A percentile compares a stretch with the other conserved stretches of the same genome.
Conservation (phyloP, 1,140 invertebrate species). For the Kradibia gibbosae region DNA sequence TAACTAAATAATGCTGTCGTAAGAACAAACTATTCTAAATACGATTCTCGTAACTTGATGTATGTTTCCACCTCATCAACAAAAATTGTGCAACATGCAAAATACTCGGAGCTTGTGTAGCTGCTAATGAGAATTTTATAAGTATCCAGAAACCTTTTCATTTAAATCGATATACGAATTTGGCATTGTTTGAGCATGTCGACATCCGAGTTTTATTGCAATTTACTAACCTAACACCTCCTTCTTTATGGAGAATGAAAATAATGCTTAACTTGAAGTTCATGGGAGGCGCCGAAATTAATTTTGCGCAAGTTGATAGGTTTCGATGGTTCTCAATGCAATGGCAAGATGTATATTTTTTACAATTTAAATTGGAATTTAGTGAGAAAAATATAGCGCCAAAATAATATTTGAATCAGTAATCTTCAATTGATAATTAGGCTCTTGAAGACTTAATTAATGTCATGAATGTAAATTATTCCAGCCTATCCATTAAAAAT, state of each 20-base stretch:
- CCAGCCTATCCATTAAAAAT: background rate
- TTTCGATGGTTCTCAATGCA: background rate
- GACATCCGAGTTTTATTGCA: background rate
- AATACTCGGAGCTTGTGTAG: background rate
- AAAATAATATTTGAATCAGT: background rate
- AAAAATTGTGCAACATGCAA: slow-evolving; percentile 22
- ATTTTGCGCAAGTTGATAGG: background rate
- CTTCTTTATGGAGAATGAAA: background rate
- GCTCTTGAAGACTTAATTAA: background rate
- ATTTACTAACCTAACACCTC: background rate
- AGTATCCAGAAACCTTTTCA: background rate
- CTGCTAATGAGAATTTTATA: background rate
- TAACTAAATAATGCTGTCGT: slow-evolving; percentile 14
- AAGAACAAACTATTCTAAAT: slow-evolving; percentile 28
- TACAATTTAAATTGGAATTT: background rate
- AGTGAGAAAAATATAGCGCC: background rate
- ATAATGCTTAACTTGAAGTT: background rate
- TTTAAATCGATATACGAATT: background rate
- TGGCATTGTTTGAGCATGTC: background rate
- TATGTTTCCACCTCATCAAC: slow-evolving; percentile 22
- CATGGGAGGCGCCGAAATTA: background rate
- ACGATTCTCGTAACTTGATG: background rate
- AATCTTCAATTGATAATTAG: background rate
- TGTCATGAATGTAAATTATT: background rate
- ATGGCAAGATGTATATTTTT: background rate